A percentile compares a stretch with the other conserved stretches of the same genome.
phyloP scores from a whole-genome alignment of 2,888 invertebrate species.

The Biston betularia region DNA sequence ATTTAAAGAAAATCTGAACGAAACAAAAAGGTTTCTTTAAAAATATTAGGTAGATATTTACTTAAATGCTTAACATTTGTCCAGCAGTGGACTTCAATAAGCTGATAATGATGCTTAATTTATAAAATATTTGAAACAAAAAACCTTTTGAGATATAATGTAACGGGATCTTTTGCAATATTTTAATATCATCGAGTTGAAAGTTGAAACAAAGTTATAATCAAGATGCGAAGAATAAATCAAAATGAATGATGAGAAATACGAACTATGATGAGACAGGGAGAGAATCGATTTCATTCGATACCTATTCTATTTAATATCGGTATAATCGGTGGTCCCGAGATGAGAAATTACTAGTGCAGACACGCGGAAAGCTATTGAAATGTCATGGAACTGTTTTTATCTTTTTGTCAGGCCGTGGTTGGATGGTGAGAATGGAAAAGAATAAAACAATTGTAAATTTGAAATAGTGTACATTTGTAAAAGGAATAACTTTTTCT shows the following conservation, averaged over 20 bases:
- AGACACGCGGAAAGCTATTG: slow-evolving; percentile 38
- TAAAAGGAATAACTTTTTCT: too few relatives aligned
- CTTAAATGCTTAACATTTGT: too few relatives aligned
- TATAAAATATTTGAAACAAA: background rate
- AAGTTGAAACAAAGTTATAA: background rate
- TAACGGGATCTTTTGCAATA: background rate
- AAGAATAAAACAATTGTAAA: background rate
- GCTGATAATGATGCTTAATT: too few relatives aligned
- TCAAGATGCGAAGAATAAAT: background rate
- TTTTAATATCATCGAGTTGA: background rate
- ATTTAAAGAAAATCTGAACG: background rate
- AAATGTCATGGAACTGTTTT: slow-evolving; percentile 47
- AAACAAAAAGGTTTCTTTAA: background rate
- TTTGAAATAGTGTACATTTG: too few relatives aligned
- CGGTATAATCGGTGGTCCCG: slow-evolving; percentile 29
- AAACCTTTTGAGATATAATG: too few relatives aligned
- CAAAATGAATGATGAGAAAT: slow-evolving; percentile 3
- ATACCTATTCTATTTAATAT: slow-evolving; percentile 24
- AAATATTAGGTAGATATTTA: background rate
- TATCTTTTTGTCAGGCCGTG: slow-evolving; percentile 37
- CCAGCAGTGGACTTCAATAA: too few relatives aligned
- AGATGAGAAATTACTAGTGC: slow-evolving; percentile 35
- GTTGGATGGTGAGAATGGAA: slow-evolving; percentile 1
- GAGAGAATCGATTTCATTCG: slow-evolving; percentile 11
- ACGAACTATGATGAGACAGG: slow-evolving; percentile 15